Percentiles rank a stretch among this genome's conserved stretches.
Conservation (phyloP, 2,797 vertebrate species). For the Prunella strophiata region DNA sequence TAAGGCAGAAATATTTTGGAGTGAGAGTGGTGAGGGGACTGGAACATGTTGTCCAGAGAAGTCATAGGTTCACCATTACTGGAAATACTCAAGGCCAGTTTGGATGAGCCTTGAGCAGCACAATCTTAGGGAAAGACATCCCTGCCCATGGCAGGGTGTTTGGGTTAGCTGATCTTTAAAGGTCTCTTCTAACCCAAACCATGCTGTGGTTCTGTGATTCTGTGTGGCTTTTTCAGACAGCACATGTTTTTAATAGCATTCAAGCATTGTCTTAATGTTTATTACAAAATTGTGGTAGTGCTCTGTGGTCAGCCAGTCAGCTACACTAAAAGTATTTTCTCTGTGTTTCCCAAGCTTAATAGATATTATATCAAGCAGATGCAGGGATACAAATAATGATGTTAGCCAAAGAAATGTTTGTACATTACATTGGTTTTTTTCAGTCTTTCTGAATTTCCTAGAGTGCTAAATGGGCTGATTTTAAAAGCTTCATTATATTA, state of each 20-base stretch:
- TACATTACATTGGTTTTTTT: background rate
- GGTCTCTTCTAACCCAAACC: background rate
- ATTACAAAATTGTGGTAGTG: background rate
- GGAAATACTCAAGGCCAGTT: background rate
- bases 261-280: background rate
- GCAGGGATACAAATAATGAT: background rate
- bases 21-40: background rate
- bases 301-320: background rate
- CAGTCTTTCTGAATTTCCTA: background rate
- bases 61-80: fast-evolving
- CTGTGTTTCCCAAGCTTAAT: background rate
- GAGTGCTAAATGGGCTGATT: background rate
- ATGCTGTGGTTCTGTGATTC: background rate
- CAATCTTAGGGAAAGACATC: background rate
- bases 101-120: background rate
- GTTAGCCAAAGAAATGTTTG: background rate
- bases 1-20: background rate
- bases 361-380: background rate
- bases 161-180: background rate
- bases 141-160: background rate
- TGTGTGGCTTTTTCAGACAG: background rate
- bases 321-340: background rate
- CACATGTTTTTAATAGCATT: background rate
- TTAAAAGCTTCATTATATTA: background rate
- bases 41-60: background rate